Evolutionary conservation across 2,113 vertebrate genomes (phyloP).

Genomic region (Lepus europaeus): DNA sequence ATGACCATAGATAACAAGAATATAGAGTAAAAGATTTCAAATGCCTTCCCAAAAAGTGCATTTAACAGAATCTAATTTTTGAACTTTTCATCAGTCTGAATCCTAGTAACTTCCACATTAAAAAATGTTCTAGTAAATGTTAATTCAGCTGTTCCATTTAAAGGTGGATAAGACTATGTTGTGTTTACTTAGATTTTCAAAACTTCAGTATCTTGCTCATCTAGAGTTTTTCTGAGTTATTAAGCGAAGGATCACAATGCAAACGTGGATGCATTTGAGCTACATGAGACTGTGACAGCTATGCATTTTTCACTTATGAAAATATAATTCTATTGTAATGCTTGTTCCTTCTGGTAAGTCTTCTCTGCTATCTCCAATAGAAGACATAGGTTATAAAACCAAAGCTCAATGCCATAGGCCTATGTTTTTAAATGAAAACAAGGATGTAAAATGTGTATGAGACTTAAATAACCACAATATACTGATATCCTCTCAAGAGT

Average conservation of each 20-base stretch:
- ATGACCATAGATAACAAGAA: not conserved
- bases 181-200: not conserved
- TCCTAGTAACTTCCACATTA: not conserved
- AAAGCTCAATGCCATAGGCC: not conserved
- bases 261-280: not conserved
- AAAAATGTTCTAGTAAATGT: not conserved
- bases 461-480: not conserved
- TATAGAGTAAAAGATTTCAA: not conserved
- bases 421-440: not conserved
- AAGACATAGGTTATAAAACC: not conserved
- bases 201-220: not conserved
- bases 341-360: conserved; percentile 2
- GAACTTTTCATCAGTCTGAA: not conserved
- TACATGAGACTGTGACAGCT: not conserved
- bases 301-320: not conserved
- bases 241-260: not conserved
- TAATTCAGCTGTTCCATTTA: not conserved
- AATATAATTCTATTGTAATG: not conserved
- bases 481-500: not conserved
- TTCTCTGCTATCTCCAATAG: not conserved
- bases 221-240: not conserved
- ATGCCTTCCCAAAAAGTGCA: not conserved
- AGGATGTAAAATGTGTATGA: not conserved
- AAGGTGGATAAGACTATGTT: not conserved
- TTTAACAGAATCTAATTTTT: not conserved